Percentiles rank a stretch among this genome's conserved stretches.
phyloP scores from a whole-genome alignment of 2,113 vertebrate species.

The Phalacrocorax carbo region DNA sequence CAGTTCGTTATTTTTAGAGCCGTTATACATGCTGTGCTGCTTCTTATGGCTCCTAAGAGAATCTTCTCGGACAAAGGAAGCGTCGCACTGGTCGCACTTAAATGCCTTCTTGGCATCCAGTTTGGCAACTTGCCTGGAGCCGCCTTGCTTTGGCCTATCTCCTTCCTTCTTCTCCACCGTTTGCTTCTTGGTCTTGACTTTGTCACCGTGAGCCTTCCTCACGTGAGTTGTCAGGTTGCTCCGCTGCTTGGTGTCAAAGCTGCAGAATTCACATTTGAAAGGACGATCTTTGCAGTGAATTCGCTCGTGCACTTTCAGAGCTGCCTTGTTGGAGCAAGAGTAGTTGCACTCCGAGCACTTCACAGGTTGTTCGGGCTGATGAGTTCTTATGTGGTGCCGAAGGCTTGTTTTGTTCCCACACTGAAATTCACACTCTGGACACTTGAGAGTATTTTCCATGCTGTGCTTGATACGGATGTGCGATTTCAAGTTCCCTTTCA shows the following conservation, averaged over 20 bases:
- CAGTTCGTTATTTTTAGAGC: conserved; percentile 51
- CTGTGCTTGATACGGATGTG: conserved; percentile 94
- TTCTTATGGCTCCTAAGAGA: conserved; percentile 93
- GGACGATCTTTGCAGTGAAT: conserved; percentile 92
- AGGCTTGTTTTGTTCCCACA: conserved; percentile 89
- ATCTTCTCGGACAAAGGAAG: conserved; percentile 93
- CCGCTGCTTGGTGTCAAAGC: conserved; percentile 93
- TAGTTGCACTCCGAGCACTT: conserved; percentile 90
- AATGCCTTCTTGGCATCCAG: conserved; percentile 90
- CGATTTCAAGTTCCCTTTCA: conserved; percentile 97
- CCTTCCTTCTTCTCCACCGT: conserved; percentile 61
- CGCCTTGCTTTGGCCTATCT: conserved; percentile 66
- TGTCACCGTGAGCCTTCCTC: conserved; percentile 86
- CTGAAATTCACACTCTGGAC: conserved; percentile 87
- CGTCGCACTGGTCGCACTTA: conserved; percentile 85
- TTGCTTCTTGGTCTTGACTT: conserved; percentile 58
- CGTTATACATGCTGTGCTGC: conserved; percentile 82
- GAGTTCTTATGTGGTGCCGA: conserved; percentile 86
- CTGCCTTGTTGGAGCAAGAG: conserved; percentile 91
- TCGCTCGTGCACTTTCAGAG: conserved; percentile 89
- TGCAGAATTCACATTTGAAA: conserved; percentile 88
- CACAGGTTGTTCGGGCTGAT: conserved; percentile 85
- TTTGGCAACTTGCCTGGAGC: conserved; percentile 85
- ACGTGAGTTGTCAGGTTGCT: conserved; percentile 92
- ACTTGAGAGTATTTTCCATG: conserved; percentile 82